Base-by-base conservation (phyloP, 2,113 vertebrate species). In the Tetrax tetrax region DNA sequence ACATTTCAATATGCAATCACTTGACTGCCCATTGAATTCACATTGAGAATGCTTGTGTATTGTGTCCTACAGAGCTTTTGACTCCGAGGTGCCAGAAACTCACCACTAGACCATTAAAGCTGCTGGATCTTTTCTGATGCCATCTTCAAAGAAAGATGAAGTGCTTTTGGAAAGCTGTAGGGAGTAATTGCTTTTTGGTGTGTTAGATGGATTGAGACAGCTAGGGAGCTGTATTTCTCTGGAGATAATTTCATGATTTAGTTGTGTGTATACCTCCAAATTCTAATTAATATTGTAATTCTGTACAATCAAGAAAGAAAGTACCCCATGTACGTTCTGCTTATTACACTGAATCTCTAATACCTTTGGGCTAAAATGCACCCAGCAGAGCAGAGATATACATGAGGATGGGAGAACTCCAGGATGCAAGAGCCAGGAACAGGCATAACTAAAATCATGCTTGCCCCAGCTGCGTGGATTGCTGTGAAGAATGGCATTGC, bases 111-210 rank as follows among this genome's bases (percentile, higher is more conserved):
- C 48, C 51, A 65, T 95, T 92, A 93, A 90, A 96, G 76, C 89
- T 83, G 59, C 60, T 83, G 82, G 79, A 71, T 78, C 43, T 83
- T 86, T 95, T 92, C 86, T 83, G 86, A 89, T 84, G 60, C 25
- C 69, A 68, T 64, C 86, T 90, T 93, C 89, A 93, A 92, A 93
- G 93, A 90, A 92, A 88, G 60, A 94, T 64, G 48, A 80, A 96
- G 19, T 91, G 61, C 53, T 90, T 87, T 82, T 81, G 86, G 72
- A 87, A 89, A 83, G 38, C 90, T 81, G 43, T 45, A 60, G 90
- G 88, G 76, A 93, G 69, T 94, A 93, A 89, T 84, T 84, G 79
- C 72, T 96, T 95, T 89, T 68, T 84, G 80, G 57, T 48, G 11
- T 70, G 43, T 83, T 75, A 89, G 33, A 86, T 89, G 17, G 53